Evolutionary conservation across 2,113 vertebrate species (phyloP).

Genomic region (Ammodramus savannarum): DNA sequence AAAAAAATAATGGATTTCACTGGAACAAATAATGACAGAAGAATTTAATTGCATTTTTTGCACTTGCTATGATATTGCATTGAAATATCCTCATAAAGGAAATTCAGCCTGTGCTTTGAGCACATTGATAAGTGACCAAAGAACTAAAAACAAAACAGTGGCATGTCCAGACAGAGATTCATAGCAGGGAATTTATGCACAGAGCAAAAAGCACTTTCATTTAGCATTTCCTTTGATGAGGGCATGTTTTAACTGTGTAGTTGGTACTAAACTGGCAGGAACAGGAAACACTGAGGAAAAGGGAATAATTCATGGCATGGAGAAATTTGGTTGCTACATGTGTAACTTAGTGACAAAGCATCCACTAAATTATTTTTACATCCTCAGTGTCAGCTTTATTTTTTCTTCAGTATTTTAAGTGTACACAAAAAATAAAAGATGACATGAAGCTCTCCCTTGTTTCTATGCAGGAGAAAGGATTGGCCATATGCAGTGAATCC

Average conservation of each 20-base stretch:
- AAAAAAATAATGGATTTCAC: conserved; percentile 6
- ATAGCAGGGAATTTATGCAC: background rate
- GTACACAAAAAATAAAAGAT: background rate
- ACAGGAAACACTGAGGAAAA: background rate
- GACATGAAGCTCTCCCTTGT: background rate
- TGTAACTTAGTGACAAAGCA: background rate
- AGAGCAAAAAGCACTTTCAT: background rate
- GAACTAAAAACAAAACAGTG: background rate
- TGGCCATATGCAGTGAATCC: background rate
- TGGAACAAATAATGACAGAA: background rate
- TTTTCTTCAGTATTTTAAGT: background rate
- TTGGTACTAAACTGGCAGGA: background rate
- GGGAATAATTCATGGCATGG: background rate
- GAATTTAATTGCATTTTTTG: conserved; percentile 21
- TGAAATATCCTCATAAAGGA: background rate
- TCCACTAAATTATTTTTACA: background rate
- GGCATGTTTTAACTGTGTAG: background rate
- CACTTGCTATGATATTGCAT: background rate
- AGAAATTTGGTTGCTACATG: background rate
- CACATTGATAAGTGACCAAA: background rate
- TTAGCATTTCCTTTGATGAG: background rate
- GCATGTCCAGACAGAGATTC: background rate
- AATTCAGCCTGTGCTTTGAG: background rate
- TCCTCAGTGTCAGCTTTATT: background rate
- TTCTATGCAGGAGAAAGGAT: background rate